These are phyloP conservation scores for Aselliscus stoliczkanus DNA, from an alignment of 2,797 vertebrate genomes.

Conservation along the genomic window DNA sequence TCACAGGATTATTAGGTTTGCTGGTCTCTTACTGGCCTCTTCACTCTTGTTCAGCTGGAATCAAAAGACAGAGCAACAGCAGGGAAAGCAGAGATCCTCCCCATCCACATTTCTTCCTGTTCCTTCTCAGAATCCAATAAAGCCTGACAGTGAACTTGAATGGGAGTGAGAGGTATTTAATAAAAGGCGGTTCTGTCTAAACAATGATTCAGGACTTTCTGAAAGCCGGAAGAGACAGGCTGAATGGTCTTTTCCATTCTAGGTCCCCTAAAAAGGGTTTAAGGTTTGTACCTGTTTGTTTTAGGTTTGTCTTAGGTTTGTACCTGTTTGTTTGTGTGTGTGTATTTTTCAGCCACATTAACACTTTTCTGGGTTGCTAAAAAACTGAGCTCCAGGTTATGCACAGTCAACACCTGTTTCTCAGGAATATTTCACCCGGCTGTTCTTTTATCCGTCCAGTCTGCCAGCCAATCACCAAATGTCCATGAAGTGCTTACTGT, in stretches of 20 bases:
- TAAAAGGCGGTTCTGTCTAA: conserved; percentile 1
- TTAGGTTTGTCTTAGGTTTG: not conserved
- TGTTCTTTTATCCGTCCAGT: not conserved
- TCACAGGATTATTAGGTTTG: not conserved
- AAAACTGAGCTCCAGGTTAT: not conserved
- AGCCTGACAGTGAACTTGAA: conserved; percentile 33
- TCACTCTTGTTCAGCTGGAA: not conserved
- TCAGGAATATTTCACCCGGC: not conserved
- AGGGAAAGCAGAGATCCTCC: not conserved
- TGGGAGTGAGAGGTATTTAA: conserved; percentile 37
- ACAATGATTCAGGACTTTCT: conserved; percentile 25
- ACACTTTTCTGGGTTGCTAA: not conserved
- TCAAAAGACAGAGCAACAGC: not conserved
- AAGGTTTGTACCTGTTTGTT: not conserved
- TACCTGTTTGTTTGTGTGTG: not conserved
- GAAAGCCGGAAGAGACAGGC: not conserved
- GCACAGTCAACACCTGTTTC: not conserved
- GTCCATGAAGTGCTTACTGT: not conserved
- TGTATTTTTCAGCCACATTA: not conserved
- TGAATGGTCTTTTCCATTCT: not conserved
- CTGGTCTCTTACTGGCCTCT: not conserved
- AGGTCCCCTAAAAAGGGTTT: not conserved
- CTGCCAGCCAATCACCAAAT: not conserved
- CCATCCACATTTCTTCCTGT: not conserved
- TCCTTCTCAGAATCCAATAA: conserved; percentile 46